Base-by-base conservation (phyloP, 2,113 vertebrate genomes). In the Phylloscopus trochiloides region DNA sequence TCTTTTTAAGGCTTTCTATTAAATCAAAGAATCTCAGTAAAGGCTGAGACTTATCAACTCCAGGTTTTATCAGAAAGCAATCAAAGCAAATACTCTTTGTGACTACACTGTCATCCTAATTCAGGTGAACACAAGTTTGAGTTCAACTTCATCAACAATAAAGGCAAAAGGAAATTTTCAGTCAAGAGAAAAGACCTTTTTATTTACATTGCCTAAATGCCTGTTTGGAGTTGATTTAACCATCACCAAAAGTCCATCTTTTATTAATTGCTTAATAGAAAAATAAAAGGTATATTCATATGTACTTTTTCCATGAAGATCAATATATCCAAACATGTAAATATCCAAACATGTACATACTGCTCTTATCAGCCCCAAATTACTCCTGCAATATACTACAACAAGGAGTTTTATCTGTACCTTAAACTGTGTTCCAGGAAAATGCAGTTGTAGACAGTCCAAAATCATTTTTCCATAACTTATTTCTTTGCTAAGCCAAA, bases 391-490 rank as follows among this genome's bases (percentile, higher is more conserved):
- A 25, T 8, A 75, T 20, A 24, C 6, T 66, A 10, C 14, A 25
- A 32, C 11, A 21, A 58, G 10, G 10, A 81, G 29, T 78, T 85
- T 81, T 43, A 77, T 10, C 14, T 17, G 20, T 97, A 98, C 98
- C 97, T 98, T 98, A 77, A 98, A 96, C 43, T 77, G 84, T 61
- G 94, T 93, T 75, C 92, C 97, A 45, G 97, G 97, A 58, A 98
- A 98, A 59, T 94, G 66, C 14, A 86, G 40, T 9, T 96, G 94
- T 48, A 98, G 81, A 67, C 62, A 83, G 38, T 97, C 94, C 26
- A 97, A 96, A 86, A 98, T 50, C 21, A 77, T n/a, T 6, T 24
- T 43, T n/a, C 4, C 54, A 36, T 52, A 75, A 54, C 20, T 72
- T 38, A 40, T 48, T 59, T 94, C 91, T 89, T 96, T 89, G 51